Base-by-base conservation (phyloP, 53 echinoderm and acorn worm species). In the Antedon mediterranea region DNA sequence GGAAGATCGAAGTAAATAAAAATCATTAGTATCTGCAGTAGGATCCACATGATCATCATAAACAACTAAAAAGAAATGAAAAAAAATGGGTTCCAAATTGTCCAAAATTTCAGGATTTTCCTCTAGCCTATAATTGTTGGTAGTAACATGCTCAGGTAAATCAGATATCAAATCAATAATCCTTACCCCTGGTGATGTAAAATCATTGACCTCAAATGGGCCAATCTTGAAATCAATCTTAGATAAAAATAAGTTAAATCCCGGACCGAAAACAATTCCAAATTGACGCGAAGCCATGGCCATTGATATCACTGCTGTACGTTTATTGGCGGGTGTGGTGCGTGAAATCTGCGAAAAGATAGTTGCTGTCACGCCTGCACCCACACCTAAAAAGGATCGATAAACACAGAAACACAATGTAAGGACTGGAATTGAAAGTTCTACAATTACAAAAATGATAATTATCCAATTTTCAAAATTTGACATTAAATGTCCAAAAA, bases 231-330 rank as follows among this genome's bases (percentile, higher is more conserved):
- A 89, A 73, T 92, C 81, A 30, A 87, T 71, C 28, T 76, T 37
- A 30, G 81, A 71, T 28, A 97, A 81, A 73, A 86, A 86, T 9
- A 97, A 32, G 70, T 97, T 97, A 20, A 97, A 73, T 30, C 82
- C 97, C 9, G 97, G 97, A 27, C 97, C 97, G 75, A 97, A 71
- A 20, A 97, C 81, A 30, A 97, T 88, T 13, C 97, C 95, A 28
- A 97, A 31, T 83, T 97, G 91, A 30, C 97, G 81, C 1, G 97
- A 76, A 30, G 89, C 91, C 85, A 90, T 87, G 27, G 89, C 84
- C 15, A 89, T 27, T 0, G 91, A 82, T 28, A 97, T 85, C 3
- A 90, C 86, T 2, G 92, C 34, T 32, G 92, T 85, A 29, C 97
- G 78, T n/a, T 92, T 89, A 15, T 81, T 83, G 34, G 87, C 92